phyloP scores from a whole-genome alignment of 2,113 vertebrate species.

The Helogale parvula region DNA sequence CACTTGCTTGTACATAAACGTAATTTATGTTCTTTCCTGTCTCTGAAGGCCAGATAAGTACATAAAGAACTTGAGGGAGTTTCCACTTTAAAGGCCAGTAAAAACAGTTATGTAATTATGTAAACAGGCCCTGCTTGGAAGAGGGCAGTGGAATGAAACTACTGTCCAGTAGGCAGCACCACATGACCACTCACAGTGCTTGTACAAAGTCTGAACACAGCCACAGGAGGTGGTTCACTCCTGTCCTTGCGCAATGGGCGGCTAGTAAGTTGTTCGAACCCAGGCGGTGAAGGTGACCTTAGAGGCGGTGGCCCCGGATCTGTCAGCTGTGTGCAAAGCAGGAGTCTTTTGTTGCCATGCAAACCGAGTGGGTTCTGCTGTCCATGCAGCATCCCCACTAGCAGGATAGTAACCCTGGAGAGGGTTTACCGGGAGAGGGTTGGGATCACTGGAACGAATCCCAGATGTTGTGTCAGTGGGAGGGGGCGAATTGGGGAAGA shows the following conservation, averaged over 20 bases:
- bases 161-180: background rate
- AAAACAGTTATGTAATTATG: background rate
- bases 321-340: background rate
- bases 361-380: background rate
- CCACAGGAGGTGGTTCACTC: background rate
- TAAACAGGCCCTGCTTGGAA: background rate
- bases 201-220: background rate
- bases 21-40: background rate
- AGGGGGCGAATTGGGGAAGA: background rate
- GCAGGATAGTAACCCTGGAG: background rate
- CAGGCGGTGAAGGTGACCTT: background rate
- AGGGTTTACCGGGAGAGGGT: background rate
- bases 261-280: background rate
- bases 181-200: background rate
- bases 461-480: background rate
- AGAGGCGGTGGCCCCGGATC: background rate
- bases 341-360: background rate
- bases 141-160: background rate
- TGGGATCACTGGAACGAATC: background rate
- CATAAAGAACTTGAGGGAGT: background rate
- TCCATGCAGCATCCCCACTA: background rate
- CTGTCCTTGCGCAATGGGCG: background rate
- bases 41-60: background rate
- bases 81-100: background rate
- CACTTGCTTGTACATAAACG: background rate